Evolutionary conservation across 2,797 vertebrate species (phyloP).

Genomic region (Clarias platycephalus): DNA sequence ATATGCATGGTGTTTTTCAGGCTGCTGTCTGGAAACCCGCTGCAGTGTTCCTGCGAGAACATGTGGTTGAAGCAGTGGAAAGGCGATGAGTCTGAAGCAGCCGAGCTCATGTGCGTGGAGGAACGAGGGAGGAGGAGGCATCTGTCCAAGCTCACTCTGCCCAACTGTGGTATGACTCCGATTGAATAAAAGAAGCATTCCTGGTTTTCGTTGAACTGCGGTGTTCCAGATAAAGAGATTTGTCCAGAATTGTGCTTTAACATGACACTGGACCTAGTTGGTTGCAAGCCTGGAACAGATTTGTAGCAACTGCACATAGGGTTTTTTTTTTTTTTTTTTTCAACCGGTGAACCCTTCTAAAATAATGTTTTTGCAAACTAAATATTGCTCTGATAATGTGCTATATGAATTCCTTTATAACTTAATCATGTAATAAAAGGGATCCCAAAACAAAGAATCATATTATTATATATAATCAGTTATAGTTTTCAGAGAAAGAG

Average conservation of each 20-base stretch:
- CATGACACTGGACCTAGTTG: not conserved
- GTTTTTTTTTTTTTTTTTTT: not conserved
- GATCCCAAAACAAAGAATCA: not conserved
- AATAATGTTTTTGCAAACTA: not conserved
- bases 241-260: not conserved
- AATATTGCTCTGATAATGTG: not conserved
- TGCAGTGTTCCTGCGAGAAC: constrained; percentile 93
- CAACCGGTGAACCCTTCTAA: not conserved
- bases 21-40: constrained; percentile 86
- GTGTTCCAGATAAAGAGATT: constrained; percentile 4
- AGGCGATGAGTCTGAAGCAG: constrained; percentile 81
- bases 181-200: constrained; percentile 2
- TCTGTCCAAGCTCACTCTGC: constrained; percentile 80
- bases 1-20: constrained; percentile 64
- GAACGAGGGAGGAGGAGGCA: constrained; percentile 81
- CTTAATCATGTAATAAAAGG: not conserved
- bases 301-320: not conserved
- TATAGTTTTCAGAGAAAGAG: not conserved
- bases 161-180: constrained; percentile 85
- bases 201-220: not conserved
- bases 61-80: constrained; percentile 95
- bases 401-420: too few species aligned
- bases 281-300: constrained; percentile 12
- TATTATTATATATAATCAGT: not conserved
- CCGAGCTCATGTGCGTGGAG: constrained; percentile 86